A percentile compares a stretch with the other conserved stretches of the same genome.
phyloP scores from a whole-genome alignment of 2,888 invertebrate species.

The Latrodectus elegans region DNA sequence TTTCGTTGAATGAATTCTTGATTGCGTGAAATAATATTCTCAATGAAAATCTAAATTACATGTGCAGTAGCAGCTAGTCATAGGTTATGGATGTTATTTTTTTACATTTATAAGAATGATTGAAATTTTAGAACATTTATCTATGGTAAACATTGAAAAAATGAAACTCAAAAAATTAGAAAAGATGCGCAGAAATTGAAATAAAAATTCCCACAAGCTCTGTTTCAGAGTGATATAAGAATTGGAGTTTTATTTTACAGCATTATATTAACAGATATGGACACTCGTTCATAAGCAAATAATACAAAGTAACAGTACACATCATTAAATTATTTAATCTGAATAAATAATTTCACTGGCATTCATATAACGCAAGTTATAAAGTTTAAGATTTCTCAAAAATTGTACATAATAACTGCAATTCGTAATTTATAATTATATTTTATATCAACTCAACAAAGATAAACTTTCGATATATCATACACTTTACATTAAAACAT shows the following conservation, averaged over 20 bases:
- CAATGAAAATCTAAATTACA: no score
- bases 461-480: constrained; percentile 65
- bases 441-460: constrained; percentile 50
- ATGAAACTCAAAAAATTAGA: no score
- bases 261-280: constrained; percentile 69
- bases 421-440: constrained; percentile 18
- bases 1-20: no score
- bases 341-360: constrained; percentile 39
- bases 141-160: no score
- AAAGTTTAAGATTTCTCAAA: constrained; percentile 19
- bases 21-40: no score
- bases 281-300: constrained; percentile 63
- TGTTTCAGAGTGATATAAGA: constrained; percentile 65
- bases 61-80: no score
- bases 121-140: no score
- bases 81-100: no score
- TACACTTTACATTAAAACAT: constrained; percentile 65
- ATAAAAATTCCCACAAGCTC: no score
- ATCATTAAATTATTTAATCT: constrained; percentile 51
- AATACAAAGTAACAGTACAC: neutral
- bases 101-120: no score
- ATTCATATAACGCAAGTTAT: constrained; percentile 53
- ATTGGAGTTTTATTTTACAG: constrained; percentile 68
- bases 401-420: constrained; percentile 59
- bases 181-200: no score